Conservation (phyloP, 2,888 invertebrate species). For the Nomada goodeniana region DNA sequence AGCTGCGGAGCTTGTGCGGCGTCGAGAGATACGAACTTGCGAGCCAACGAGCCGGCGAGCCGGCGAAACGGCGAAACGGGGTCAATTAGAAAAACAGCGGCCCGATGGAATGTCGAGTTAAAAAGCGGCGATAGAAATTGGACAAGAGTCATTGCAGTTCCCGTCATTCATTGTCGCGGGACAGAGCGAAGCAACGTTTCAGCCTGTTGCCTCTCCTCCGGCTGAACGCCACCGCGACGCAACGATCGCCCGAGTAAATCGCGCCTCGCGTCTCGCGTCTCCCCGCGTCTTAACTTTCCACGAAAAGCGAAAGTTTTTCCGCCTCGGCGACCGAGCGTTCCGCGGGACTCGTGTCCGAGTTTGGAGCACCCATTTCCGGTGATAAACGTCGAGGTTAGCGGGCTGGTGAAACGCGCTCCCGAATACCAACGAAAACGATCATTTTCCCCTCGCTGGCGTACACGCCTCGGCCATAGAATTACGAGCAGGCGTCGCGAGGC, state of each 20-base stretch:
- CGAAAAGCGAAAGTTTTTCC: not conserved
- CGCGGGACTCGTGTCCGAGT: not conserved
- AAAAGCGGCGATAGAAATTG: slow-evolving; percentile 10
- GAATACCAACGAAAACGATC: slow-evolving; percentile 3
- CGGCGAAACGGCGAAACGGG: slow-evolving; percentile 58
- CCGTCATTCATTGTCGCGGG: not conserved
- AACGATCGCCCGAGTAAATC: not conserved
- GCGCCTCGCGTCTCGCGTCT: not conserved
- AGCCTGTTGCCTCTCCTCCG: not conserved
- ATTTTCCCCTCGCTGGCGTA: not conserved
- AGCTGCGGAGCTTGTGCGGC: slow-evolving; percentile 49
- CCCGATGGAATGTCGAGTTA: slow-evolving; percentile 30
- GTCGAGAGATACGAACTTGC: slow-evolving; percentile 28
- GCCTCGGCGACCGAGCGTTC: too few relatives aligned
- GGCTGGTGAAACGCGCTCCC: not conserved
- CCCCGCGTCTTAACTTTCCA: not conserved
- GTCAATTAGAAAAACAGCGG: slow-evolving; percentile 67
- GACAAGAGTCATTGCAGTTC: slow-evolving; percentile 1
- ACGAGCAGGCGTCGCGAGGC: not conserved
- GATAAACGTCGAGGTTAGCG: slow-evolving; percentile 10
- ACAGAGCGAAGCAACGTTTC: not conserved
- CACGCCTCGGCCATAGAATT: slow-evolving; percentile 12
- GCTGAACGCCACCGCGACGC: not conserved
- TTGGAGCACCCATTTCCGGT: slow-evolving; percentile 5
- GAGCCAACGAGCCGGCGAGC: slow-evolving; percentile 22